Evolutionary conservation across 2,888 invertebrate genomes (phyloP).

Genomic region (Malachius bipustulatus): DNA sequence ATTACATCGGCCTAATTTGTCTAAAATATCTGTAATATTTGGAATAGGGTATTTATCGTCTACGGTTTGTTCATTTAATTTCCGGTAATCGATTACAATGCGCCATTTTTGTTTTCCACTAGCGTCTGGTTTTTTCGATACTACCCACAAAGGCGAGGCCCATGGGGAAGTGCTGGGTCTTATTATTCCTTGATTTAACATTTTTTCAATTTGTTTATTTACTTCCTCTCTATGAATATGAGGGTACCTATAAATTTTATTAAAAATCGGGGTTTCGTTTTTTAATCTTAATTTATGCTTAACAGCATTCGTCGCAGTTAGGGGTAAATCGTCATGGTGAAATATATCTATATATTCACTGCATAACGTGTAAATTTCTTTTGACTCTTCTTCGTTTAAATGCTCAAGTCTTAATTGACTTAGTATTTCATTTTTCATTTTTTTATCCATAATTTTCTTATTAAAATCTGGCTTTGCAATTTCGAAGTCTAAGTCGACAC

Average conservation of each 20-base stretch:
- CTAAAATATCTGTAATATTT: not conserved
- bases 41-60: slow-evolving; percentile 1
- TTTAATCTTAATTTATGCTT: not conserved
- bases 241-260: not conserved
- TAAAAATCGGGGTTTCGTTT: not conserved
- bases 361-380: too few species aligned
- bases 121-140: not conserved
- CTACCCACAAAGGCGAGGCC: not conserved
- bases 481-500: too few species aligned
- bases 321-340: too few species aligned
- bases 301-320: not conserved
- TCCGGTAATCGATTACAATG: not conserved
- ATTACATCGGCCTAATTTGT: not conserved
- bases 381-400: too few species aligned
- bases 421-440: too few species aligned
- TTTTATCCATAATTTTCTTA: too few species aligned
- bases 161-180: not conserved
- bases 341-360: too few species aligned
- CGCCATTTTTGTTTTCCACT: not conserved
- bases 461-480: too few species aligned
- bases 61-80: not conserved
- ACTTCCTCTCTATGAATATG: not conserved
- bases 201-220: not conserved
- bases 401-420: too few species aligned
- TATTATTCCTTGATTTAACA: not conserved